Base-by-base conservation (phyloP, 2,888 invertebrate genomes). In the Pasiphila rectangulata region DNA sequence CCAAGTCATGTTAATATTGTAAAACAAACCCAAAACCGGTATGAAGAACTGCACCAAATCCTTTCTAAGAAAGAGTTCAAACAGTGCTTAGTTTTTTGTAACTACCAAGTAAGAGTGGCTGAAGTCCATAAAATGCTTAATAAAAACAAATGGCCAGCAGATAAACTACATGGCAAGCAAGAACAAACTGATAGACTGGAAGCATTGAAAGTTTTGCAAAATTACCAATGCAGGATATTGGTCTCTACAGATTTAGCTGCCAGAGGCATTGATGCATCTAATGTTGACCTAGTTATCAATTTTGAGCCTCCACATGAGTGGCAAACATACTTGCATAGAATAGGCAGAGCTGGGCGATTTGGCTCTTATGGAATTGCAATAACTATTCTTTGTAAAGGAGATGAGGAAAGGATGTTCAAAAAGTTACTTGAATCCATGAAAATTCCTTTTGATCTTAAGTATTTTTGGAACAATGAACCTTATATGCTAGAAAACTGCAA, bases 341-440 rank as follows among this genome's bases (percentile, higher is more conserved):
- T 98, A 72, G 99, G 99, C 0, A 91, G 99, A 64, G 97, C 98
- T 29, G 99, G 99, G 0, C 90, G 99, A 51, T 99, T 94, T 89
- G 99, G 98, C 0, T 93, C 95, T 0, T 92, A 92, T 74, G 98
- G 97, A 39, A 90, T 92, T 45, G 94, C 95, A 16, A 91, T 98
- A 7, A 94, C 93, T 37, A 91, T 98, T 46, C 81, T 94, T 4
- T 90, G 92, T 60, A 89, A 91, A 36, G 92, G 92, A 3, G 83
- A 90, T 41, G 96, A 97, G 73, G 59, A 90, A 34, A 57, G 72
- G 1, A 82, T 79, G 29, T 93, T 95, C 60, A 83, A 83, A 61
- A 75, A 83, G 37, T 83, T 94, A 32, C 71, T 94, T 21, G 77
- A 86, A 2, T 73, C 80, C n/a, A 88, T 93, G 39, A 91, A 91